These are phyloP conservation scores for Oreochromis tanganicae DNA, from an alignment of 2,113 vertebrate species.

Conservation along the genomic window DNA sequence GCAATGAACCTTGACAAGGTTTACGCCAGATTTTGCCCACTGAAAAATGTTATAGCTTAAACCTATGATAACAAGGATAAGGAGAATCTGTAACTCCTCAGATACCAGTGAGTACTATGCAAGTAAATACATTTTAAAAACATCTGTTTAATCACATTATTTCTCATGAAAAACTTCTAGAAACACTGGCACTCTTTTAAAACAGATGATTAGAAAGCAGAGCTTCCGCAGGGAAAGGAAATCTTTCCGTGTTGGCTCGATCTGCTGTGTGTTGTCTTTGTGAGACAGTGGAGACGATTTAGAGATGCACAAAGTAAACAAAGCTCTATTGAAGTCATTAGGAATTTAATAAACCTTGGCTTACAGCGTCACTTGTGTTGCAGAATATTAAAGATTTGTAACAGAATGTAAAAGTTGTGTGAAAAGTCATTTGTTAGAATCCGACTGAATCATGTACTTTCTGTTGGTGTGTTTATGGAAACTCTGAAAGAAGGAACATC, in stretches of 20 bases:
- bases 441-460: background rate
- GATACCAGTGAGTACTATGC: background rate
- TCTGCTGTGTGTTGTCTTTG: background rate
- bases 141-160: background rate
- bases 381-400: background rate
- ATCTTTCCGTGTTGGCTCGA: background rate
- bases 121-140: background rate
- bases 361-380: background rate
- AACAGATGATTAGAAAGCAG: background rate
- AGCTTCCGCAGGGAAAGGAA: background rate
- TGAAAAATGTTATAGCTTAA: background rate
- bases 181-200: background rate
- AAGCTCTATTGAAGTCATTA: background rate
- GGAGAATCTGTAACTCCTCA: background rate
- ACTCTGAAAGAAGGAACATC: background rate
- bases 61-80: background rate
- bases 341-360: background rate
- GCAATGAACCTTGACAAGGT: background rate
- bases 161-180: background rate
- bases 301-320: background rate
- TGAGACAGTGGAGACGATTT: background rate
- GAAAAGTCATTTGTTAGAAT: background rate
- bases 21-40: background rate
- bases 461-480: background rate
- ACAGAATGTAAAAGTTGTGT: background rate